Evolutionary conservation across 2,797 vertebrate species (phyloP), one percentile per base, ranked within the genome.

Genomic region (Anguilla pacifica): DNA sequence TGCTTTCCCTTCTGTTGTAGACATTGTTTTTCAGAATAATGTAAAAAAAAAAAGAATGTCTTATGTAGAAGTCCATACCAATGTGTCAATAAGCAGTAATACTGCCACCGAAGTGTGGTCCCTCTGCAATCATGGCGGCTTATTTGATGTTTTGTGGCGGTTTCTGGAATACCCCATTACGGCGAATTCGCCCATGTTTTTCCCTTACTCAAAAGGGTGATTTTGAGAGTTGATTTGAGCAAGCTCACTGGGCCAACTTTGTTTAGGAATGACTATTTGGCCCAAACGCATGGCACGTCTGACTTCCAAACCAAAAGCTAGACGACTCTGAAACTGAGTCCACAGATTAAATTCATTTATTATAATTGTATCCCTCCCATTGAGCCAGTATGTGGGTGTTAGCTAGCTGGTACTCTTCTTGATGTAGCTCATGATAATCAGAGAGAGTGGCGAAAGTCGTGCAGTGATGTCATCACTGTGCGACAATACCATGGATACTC

Each of bases 401-500:
- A 10, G 53, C 53, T 53, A 11, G 39, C 39, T 43, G 39, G 39
- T 43, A 4, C 39, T 43, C 39, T 43, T 43, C 51, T 11, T n/a
- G 64, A 67, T 28, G 64, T 67, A 67, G 22, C 2, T 43, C 74
- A 79, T 79, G 35, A 39, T 0, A 17, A 7, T 43, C 74, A 79
- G 74, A 22, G 74, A 46, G 7, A 82, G 19, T 51, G 79, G n/a
- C 6, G 9, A 6, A 35, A 17, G 31, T 17, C 31, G 1, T 5
- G 9, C 39, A 10, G 6, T 9, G 77, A 77, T 77, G 74, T 77
- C 77, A 82, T 82, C 79, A 82, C 22, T 25, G 35, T 77, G 39
- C 43, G 28, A 43, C 72, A 15, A 0, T 46, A 31, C 10, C n/a
- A n/a, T 43, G 9, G 22, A 17, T 67, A 97, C 96, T 97, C 93